phyloP scores from a whole-genome alignment of 2,888 invertebrate species.

The Chorisops tibialis region DNA sequence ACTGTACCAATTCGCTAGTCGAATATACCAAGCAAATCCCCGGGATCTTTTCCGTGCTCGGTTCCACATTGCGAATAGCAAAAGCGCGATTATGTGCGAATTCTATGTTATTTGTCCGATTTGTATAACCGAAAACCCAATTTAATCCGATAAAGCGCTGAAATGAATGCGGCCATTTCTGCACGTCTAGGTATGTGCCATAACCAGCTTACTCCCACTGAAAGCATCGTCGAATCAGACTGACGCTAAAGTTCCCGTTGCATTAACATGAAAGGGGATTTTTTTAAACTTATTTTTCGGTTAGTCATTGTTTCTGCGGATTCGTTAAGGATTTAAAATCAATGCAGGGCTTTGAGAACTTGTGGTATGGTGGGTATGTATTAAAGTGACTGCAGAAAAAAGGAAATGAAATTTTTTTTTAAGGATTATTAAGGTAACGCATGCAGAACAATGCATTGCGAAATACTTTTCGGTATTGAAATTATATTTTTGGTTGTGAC shows the following conservation, averaged over 20 bases:
- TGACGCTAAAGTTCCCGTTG: neutral
- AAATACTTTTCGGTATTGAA: no score
- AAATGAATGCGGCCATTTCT: neutral
- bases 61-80: constrained; percentile 7
- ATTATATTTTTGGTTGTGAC: no score
- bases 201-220: neutral
- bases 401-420: no score
- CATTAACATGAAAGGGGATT: neutral
- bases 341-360: no score
- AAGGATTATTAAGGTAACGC: no score
- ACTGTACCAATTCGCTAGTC: neutral
- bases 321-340: no score
- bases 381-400: no score
- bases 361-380: no score
- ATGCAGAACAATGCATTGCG: no score
- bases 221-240: neutral
- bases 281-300: no score
- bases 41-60: constrained; percentile 3
- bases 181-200: neutral
- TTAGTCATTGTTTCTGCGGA: no score
- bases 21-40: constrained; percentile 12
- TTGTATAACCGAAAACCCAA: constrained; percentile 9
- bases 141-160: constrained; percentile 17
- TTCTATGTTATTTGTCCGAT: neutral
- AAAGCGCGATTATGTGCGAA: constrained; percentile 14